phyloP scores from a whole-genome alignment of 2,888 invertebrate genomes.

The Danaus chrysippus region DNA sequence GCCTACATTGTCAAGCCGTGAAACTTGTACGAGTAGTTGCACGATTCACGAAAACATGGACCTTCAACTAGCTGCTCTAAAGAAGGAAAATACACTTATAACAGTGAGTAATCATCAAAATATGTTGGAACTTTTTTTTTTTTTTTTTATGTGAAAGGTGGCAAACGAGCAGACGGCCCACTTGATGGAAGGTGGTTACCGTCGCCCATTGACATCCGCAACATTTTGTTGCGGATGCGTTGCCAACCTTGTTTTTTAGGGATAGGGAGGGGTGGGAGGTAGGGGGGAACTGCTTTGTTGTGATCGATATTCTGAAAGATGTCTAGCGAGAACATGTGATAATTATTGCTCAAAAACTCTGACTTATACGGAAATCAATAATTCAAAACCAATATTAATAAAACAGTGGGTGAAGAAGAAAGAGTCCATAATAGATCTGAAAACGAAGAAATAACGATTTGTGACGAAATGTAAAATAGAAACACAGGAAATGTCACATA shows the following conservation, averaged over 20 bases:
- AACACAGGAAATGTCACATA: conserved; percentile 14
- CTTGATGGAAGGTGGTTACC: too few relatives aligned
- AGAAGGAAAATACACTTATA: conserved; percentile 31
- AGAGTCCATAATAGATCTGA: conserved; percentile 22
- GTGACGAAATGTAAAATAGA: conserved; percentile 25
- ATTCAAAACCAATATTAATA: conserved; percentile 19
- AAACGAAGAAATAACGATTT: conserved; percentile 26
- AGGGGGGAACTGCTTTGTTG: conserved; percentile 33
- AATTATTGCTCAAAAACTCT: conserved; percentile 30
- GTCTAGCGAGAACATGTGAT: conserved; percentile 33
- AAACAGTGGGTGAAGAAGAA: conserved; percentile 24
- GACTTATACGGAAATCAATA: conserved; percentile 28
- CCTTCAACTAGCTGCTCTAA: conserved; percentile 32
- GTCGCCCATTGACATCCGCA: too few relatives aligned
- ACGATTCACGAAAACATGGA: conserved; percentile 33
- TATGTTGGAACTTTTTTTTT: too few relatives aligned
- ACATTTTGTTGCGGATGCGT: too few relatives aligned
- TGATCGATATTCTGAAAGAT: conserved; percentile 32
- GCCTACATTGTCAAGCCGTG: conserved; percentile 34
- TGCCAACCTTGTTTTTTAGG: too few relatives aligned
- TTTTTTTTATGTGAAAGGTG: too few relatives aligned
- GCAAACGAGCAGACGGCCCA: too few relatives aligned
- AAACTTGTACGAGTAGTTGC: conserved; percentile 39
- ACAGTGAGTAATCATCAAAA: conserved; percentile 34
- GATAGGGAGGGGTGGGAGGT: too few relatives aligned